Conservation (phyloP, 2,113 vertebrate species). For the Phocoena sinus region DNA sequence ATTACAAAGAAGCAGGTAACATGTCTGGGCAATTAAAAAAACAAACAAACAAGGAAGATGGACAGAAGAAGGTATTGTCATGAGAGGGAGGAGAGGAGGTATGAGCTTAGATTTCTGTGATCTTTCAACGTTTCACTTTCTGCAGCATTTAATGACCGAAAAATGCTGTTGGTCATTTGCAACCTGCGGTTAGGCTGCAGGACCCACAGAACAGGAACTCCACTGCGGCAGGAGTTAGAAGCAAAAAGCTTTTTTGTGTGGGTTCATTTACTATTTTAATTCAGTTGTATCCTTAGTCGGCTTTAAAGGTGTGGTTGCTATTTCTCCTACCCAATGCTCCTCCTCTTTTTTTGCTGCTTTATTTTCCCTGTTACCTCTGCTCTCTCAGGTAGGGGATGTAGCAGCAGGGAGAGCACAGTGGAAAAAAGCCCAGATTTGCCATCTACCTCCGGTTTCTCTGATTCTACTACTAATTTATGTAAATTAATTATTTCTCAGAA, state of each 20-base stretch:
- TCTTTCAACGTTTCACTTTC: neutral
- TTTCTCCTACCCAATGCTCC: neutral
- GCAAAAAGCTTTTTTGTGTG: conserved; percentile 31
- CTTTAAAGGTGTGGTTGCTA: neutral
- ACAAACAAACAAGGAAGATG: neutral
- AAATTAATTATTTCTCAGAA: neutral
- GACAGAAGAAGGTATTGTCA: neutral
- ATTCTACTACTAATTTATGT: neutral
- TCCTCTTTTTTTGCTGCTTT: neutral
- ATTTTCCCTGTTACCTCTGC: neutral
- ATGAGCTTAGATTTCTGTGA: neutral
- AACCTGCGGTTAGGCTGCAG: neutral
- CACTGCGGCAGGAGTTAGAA: neutral
- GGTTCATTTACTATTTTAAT: neutral
- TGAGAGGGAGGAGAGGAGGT: too few species aligned
- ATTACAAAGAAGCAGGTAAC: neutral
- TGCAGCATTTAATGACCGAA: neutral
- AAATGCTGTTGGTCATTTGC: neutral
- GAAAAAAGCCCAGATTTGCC: neutral
- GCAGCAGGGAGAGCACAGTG: too few species aligned
- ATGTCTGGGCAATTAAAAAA: neutral
- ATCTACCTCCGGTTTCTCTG: neutral
- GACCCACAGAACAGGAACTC: conserved; percentile 61
- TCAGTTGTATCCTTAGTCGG: neutral
- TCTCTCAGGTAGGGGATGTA: rapidly evolving